These are phyloP conservation scores for Polymixis flavicincta DNA, from an alignment of 2,888 invertebrate species.

Conservation along the genomic window DNA sequence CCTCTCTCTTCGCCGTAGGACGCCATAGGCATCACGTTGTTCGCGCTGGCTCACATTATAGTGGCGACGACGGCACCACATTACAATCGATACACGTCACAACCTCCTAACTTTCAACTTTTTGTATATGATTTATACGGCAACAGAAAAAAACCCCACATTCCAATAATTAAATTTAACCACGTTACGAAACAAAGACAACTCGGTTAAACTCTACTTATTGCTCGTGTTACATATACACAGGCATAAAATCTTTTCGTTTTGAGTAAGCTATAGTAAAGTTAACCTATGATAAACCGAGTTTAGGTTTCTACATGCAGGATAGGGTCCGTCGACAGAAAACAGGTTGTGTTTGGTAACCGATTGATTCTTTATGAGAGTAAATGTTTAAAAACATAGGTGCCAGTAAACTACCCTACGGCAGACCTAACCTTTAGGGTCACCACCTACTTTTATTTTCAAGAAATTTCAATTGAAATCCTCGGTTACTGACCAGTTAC, in stretches of 20 bases:
- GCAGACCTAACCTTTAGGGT: neutral
- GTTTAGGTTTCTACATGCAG: neutral
- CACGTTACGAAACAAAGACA: conserved; percentile 1
- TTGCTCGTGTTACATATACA: neutral
- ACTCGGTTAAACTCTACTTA: neutral
- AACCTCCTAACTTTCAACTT: conserved; percentile 64
- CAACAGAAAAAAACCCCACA: conserved; percentile 23
- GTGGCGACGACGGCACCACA: conserved; percentile 77
- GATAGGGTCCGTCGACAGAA: neutral
- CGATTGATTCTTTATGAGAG: neutral
- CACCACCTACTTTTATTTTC: neutral
- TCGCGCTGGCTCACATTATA: conserved; percentile 75
- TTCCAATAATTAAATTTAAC: conserved; percentile 38
- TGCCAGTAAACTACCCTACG: neutral
- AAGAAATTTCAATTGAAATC: neutral
- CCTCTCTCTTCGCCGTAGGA: conserved; percentile 80
- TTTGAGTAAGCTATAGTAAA: neutral
- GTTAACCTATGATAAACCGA: neutral
- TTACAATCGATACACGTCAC: conserved; percentile 80
- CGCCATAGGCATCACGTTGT: conserved; percentile 77
- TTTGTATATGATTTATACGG: conserved; percentile 57
- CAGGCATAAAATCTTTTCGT: neutral
- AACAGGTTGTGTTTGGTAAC: neutral
- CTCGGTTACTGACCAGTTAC: neutral
- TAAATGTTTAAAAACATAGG: neutral